phyloP scores from a whole-genome alignment of 1,140 invertebrate genomes.

The Drosophila paulistorum region DNA sequence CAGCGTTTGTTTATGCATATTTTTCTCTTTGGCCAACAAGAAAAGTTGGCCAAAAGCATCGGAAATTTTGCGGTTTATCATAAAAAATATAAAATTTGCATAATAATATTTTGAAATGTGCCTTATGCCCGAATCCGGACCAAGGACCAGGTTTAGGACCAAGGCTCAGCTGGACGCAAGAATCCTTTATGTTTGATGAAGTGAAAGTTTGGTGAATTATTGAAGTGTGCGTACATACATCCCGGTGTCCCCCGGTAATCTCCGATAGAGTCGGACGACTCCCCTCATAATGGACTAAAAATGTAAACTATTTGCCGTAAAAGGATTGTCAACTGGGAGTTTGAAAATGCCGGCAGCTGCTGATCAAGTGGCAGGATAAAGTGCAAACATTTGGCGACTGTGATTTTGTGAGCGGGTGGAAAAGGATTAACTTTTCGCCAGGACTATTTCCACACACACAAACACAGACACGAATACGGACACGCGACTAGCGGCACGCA shows the following conservation, averaged over 20 bases:
- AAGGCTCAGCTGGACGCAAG: constrained; percentile 56
- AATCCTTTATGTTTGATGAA: constrained; percentile 65
- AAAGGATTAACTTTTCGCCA: constrained; percentile 76
- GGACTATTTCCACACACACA: constrained; percentile 53
- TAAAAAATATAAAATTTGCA: constrained; percentile 81
- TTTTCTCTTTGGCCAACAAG: constrained; percentile 16
- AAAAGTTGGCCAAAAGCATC: constrained; percentile 38
- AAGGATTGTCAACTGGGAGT: constrained; percentile 62
- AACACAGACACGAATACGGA: constrained; percentile 26
- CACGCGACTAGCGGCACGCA: constrained; percentile 73
- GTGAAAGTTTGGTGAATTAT: constrained; percentile 80
- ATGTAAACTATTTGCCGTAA: constrained; percentile 43
- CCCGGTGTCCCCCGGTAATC: neutral
- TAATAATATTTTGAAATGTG: constrained; percentile 76
- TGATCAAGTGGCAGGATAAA: constrained; percentile 77
- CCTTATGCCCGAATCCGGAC: constrained; percentile 10
- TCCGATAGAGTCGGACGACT: neutral
- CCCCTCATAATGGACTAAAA: constrained; percentile 54
- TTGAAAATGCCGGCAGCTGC: constrained; percentile 54
- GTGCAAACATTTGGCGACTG: constrained; percentile 63
- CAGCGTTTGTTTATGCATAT: constrained; percentile 61
- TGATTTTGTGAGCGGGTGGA: constrained; percentile 55
- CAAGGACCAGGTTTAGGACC: neutral
- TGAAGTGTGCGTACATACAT: constrained; percentile 4
- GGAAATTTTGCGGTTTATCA: constrained; percentile 78